Evolutionary conservation across 2,797 vertebrate genomes (phyloP).

Genomic region (Malacoctenus gilli): DNA sequence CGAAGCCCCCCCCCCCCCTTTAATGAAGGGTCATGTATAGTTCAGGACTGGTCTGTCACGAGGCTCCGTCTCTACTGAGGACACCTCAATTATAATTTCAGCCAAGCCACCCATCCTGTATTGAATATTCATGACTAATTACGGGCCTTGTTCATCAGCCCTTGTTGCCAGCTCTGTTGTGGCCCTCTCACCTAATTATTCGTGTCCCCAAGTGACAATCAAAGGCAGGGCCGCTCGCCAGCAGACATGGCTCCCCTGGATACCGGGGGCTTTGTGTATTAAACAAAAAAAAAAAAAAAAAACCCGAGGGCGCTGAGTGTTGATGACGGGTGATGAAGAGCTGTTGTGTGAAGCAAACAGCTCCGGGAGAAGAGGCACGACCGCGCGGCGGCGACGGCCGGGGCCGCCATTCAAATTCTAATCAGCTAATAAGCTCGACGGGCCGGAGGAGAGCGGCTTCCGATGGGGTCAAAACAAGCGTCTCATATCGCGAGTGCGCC

Average conservation of each 20-base stretch:
- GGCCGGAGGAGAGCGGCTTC: not conserved
- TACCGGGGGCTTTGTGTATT: constrained; percentile 60
- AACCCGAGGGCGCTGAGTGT: constrained; percentile 42
- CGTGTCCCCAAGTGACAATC: constrained; percentile 68
- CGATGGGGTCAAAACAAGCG: constrained; percentile 13
- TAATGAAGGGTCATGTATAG: constrained; percentile 60
- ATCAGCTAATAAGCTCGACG: constrained; percentile 53
- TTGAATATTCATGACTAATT: constrained; percentile 84
- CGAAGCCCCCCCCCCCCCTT: constrained; percentile 29
- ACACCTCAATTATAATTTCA: constrained; percentile 61
- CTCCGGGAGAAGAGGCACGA: constrained; percentile 23
- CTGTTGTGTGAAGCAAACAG: constrained; percentile 55
- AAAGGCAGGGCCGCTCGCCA: constrained; percentile 60
- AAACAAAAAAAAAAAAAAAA: too few species aligned
- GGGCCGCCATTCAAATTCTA: constrained; percentile 67
- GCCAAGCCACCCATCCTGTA: constrained; percentile 47
- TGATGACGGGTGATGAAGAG: constrained; percentile 39
- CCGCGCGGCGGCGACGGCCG: constrained; percentile 13
- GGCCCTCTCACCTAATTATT: constrained; percentile 74
- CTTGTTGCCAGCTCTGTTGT: constrained; percentile 69
- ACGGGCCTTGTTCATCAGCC: constrained; percentile 58
- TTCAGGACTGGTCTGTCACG: constrained; percentile 52
- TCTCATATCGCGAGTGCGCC: not conserved
- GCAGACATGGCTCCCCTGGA: constrained; percentile 52
- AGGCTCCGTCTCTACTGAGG: constrained; percentile 43